phyloP scores from a whole-genome alignment of 2,113 vertebrate genomes.

The Setophaga petechia region DNA sequence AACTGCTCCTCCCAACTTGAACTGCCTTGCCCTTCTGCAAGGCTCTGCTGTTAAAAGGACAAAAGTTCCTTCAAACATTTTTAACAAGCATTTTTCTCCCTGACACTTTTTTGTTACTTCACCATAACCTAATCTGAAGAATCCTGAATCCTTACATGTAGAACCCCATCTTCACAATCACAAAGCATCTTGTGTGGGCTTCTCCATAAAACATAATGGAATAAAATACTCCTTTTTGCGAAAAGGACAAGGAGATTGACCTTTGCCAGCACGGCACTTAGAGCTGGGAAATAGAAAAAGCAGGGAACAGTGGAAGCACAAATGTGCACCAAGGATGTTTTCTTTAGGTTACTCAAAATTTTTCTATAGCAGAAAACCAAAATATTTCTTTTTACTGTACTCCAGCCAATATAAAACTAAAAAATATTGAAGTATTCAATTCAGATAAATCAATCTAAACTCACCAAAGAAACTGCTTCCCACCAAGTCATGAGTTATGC shows the following conservation, averaged over 20 bases:
- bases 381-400: neutral
- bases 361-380: neutral
- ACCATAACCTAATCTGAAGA: neutral
- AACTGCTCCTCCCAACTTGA: neutral
- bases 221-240: neutral
- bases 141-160: neutral
- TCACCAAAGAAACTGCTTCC: neutral
- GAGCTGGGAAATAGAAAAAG: neutral
- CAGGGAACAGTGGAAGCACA: neutral
- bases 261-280: neutral
- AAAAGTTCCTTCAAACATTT: neutral
- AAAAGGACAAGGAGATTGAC: neutral
- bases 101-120: neutral
- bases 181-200: neutral
- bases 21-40: neutral
- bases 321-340: neutral
- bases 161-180: neutral
- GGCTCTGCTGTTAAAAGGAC: neutral
- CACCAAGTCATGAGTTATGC: neutral
- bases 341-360: neutral
- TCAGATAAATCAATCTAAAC: neutral
- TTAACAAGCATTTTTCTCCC: neutral
- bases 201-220: neutral
- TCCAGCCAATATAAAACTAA: neutral
- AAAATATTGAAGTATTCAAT: neutral